Percentiles rank a stretch among this genome's conserved stretches.
Conservation (phyloP, 1,140 invertebrate genomes). For the Cepaea nemoralis region DNA sequence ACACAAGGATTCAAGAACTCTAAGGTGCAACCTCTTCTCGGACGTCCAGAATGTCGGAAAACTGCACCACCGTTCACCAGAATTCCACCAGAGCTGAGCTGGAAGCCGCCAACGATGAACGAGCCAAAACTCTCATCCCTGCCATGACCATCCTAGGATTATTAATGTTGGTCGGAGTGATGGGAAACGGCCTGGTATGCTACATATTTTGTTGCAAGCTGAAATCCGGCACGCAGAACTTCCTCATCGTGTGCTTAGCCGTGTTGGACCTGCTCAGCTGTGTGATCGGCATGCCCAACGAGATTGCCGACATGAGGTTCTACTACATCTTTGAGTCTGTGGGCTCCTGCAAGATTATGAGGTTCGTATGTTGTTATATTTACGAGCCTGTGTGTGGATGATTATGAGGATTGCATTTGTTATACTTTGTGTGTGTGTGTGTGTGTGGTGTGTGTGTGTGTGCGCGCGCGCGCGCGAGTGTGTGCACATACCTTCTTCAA, state of each 20-base stretch:
- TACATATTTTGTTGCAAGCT: constrained; percentile 48
- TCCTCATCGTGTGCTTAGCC: constrained; percentile 51
- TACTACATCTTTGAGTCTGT: constrained; percentile 49
- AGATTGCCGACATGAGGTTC: constrained; percentile 54
- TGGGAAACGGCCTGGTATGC: constrained; percentile 44
- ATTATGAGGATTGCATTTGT: no score
- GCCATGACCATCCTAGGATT: constrained; percentile 43
- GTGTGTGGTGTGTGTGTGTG: no score
- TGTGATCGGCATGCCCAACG: constrained; percentile 49
- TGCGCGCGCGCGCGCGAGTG: no score
- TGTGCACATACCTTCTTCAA: no score
- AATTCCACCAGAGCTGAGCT: not conserved
- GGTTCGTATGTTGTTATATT: no score
- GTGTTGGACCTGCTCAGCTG: constrained; percentile 48
- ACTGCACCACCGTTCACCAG: not conserved
- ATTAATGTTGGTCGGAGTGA: constrained; percentile 42
- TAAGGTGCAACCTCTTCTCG: no score
- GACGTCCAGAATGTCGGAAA: no score
- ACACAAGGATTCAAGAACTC: no score
- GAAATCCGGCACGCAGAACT: constrained; percentile 38
- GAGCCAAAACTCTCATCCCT: constrained; percentile 36
- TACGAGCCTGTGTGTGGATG: no score
- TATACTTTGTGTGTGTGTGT: no score
- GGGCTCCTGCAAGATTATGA: constrained; percentile 55
- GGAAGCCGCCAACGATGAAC: constrained; percentile 8